phyloP scores from a whole-genome alignment of 2,113 vertebrate species.

The Trichechus manatus region DNA sequence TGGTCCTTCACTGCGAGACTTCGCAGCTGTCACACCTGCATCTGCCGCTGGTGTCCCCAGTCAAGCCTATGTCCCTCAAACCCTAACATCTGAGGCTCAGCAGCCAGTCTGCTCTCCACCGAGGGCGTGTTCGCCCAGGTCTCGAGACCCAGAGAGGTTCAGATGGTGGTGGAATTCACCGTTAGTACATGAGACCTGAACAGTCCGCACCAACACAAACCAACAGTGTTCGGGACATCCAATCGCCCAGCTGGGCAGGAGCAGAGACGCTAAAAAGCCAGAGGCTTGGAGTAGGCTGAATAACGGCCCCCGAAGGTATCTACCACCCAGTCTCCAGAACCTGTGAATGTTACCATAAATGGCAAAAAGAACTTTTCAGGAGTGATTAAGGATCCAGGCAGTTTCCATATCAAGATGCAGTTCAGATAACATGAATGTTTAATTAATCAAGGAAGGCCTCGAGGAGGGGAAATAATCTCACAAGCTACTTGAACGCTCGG shows the following conservation, averaged over 20 bases:
- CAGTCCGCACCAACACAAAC: not conserved
- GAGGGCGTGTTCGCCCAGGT: not conserved
- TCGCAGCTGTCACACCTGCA: not conserved
- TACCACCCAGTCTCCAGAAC: not conserved
- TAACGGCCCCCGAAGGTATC: not conserved
- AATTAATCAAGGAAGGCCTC: not conserved
- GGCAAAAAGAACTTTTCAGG: not conserved
- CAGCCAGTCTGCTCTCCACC: not conserved
- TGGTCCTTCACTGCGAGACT: not conserved
- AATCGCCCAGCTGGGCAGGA: not conserved
- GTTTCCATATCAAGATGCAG: not conserved
- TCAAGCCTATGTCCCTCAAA: conserved; percentile 8
- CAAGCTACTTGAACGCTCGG: not conserved
- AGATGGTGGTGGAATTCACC: not conserved
- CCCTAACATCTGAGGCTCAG: not conserved
- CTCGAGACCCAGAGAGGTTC: not conserved
- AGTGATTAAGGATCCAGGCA: not conserved
- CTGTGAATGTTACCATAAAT: not conserved
- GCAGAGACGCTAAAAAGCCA: not conserved
- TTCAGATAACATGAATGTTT: not conserved
- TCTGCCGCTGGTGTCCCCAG: not conserved
- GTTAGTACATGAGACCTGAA: not conserved
- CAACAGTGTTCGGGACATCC: not conserved
- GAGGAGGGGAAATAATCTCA: not conserved
- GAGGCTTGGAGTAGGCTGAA: not conserved